A percentile compares a stretch with the other conserved stretches of the same genome.
Evolutionary conservation across 2,797 vertebrate species (phyloP).

Genomic region (Sebastes aleutianus): DNA sequence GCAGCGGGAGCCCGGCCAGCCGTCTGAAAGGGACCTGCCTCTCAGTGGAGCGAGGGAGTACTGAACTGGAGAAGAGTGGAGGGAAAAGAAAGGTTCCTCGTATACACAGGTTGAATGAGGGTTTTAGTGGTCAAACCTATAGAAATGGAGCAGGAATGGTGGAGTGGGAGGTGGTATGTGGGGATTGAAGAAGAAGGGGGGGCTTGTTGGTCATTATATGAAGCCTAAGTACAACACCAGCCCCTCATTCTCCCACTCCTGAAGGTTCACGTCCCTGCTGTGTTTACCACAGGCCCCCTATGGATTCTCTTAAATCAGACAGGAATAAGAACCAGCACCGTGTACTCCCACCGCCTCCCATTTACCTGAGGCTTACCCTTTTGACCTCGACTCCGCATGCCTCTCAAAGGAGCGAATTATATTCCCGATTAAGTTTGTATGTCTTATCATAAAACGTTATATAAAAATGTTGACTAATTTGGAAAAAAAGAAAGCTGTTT

Average conservation of each 20-base stretch:
- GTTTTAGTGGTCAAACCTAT: constrained; percentile 73
- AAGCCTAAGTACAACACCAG: constrained; percentile 70
- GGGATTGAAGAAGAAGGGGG: constrained; percentile 46
- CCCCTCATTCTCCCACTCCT: constrained; percentile 65
- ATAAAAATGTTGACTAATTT: constrained; percentile 44
- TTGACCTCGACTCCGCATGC: constrained; percentile 67
- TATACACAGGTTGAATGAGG: constrained; percentile 73
- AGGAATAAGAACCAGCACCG: constrained; percentile 68
- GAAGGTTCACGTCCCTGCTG: constrained; percentile 70
- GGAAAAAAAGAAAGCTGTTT: constrained; percentile 28
- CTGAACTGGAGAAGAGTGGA: constrained; percentile 61
- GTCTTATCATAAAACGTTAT: constrained; percentile 44
- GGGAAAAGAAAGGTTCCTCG: constrained; percentile 60
- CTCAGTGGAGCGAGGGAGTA: constrained; percentile 54
- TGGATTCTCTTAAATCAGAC: constrained; percentile 75
- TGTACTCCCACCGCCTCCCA: constrained; percentile 67
- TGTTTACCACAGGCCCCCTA: constrained; percentile 74
- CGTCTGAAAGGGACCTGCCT: constrained; percentile 69
- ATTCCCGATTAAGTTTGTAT: constrained; percentile 59
- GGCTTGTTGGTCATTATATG: constrained; percentile 71
- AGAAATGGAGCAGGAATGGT: constrained; percentile 60
- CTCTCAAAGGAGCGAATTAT: constrained; percentile 60
- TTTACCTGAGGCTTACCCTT: constrained; percentile 81
- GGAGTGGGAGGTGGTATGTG: constrained; percentile 67
- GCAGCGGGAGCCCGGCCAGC: constrained; percentile 69